These are phyloP conservation scores for Pentamera pediparva DNA, from an alignment of 53 echinoderm and acorn worm genomes.

Conservation along the genomic window DNA sequence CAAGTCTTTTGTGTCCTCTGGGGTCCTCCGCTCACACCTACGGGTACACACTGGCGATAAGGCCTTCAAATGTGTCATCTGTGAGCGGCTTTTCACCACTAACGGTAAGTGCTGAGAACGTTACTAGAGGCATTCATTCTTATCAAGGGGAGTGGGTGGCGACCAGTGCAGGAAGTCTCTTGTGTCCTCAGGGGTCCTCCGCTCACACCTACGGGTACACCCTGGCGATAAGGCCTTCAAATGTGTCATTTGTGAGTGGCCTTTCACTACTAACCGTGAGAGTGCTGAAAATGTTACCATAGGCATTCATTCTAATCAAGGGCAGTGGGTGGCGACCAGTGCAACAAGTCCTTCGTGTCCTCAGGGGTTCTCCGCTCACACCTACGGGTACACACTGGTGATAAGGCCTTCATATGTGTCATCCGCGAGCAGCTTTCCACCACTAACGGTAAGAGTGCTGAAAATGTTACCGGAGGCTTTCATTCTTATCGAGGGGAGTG, in stretches of 20 bases:
- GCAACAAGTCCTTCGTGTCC: slow-evolving; percentile 85
- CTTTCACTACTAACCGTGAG: slow-evolving; percentile 83
- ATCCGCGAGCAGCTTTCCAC: slow-evolving; percentile 81
- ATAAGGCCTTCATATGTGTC: slow-evolving; percentile 85
- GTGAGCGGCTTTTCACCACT: slow-evolving; percentile 80
- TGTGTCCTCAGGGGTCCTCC: slow-evolving; percentile 91
- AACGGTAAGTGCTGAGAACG: too few species aligned
- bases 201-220: slow-evolving; percentile 85
- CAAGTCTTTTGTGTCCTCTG: slow-evolving; percentile 90
- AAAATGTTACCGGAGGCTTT: too few species aligned
- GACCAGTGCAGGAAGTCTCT: slow-evolving; percentile 77
- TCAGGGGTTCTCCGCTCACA: slow-evolving; percentile 92
- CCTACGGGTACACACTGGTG: slow-evolving; percentile 78
- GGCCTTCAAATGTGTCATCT: slow-evolving; percentile 86
- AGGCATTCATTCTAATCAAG: too few species aligned
- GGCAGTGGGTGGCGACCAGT: too few species aligned
- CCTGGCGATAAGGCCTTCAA: slow-evolving; percentile 86
- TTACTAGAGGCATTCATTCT: too few species aligned
- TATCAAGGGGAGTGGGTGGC: too few species aligned
- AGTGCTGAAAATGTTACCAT: too few species aligned
- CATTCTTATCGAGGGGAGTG: too few species aligned
- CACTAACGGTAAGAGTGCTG: too few species aligned
- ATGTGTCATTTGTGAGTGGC: slow-evolving; percentile 77
- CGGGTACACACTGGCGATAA: slow-evolving; percentile 88
- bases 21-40: slow-evolving; percentile 85